phyloP scores from a whole-genome alignment of 1,140 invertebrate species.

The Drosophila nannoptera region DNA sequence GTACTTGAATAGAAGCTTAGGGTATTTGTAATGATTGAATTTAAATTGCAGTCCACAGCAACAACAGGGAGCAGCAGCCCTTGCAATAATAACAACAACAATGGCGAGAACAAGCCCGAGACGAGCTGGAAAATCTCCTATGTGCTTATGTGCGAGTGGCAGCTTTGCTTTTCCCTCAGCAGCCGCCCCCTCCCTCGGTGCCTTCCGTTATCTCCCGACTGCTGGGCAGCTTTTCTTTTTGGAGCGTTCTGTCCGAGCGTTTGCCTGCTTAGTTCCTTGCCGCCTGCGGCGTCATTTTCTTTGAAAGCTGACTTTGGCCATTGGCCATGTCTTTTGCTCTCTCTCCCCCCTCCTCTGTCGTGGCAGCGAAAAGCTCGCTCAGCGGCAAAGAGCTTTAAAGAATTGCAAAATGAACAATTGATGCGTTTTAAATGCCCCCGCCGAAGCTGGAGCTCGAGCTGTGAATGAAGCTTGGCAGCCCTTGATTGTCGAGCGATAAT shows the following conservation, averaged over 20 bases:
- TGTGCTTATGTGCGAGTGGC: conserved; percentile 48
- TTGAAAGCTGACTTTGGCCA: conserved; percentile 21
- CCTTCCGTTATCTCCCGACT: conserved; percentile 15
- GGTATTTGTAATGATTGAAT: conserved; percentile 71
- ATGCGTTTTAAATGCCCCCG: conserved; percentile 11
- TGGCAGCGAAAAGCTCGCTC: background rate
- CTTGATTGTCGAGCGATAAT: background rate
- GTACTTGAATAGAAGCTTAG: conserved; percentile 52
- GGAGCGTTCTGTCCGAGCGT: conserved; percentile 10
- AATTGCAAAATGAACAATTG: conserved; percentile 20
- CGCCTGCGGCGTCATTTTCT: conserved; percentile 35
- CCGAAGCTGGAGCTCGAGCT: background rate
- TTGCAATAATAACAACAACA: conserved; percentile 5
- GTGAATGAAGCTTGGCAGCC: background rate
- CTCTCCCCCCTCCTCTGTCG: background rate
- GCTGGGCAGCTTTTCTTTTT: conserved; percentile 20
- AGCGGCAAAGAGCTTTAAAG: conserved; percentile 22
- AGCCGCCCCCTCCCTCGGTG: background rate
- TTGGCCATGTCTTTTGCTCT: conserved; percentile 9
- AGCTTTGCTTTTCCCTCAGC: conserved; percentile 32
- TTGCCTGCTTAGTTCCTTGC: conserved; percentile 36
- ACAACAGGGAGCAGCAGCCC: conserved; percentile 2
- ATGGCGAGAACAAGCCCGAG: background rate
- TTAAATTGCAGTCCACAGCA: conserved; percentile 54
- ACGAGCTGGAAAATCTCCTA: conserved; percentile 29